phyloP scores from a whole-genome alignment of 2,113 vertebrate species.

The Hipposideros armiger region DNA sequence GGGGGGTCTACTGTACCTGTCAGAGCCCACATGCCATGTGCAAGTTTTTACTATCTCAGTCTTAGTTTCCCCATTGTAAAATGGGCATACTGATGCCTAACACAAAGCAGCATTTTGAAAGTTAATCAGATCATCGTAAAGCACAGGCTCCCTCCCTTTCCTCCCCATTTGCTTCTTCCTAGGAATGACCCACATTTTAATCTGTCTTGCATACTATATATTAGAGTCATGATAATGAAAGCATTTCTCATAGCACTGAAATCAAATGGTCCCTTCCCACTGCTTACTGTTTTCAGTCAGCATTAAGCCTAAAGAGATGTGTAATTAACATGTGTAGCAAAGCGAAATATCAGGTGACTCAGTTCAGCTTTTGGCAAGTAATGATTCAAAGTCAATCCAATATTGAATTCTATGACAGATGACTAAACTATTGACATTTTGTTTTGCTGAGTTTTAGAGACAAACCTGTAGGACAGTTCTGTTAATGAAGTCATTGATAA shows the following conservation, averaged over 20 bases:
- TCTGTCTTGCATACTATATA: not conserved
- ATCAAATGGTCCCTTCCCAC: not conserved
- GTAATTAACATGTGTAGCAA: not conserved
- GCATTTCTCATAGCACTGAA: not conserved
- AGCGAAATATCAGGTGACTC: not conserved
- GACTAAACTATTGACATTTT: slow-evolving; percentile 52
- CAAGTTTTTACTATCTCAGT: not conserved
- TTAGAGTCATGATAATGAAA: not conserved
- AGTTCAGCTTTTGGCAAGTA: slow-evolving; percentile 48
- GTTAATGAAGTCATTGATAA: slow-evolving; percentile 26
- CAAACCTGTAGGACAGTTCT: not conserved
- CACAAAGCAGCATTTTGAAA: not conserved
- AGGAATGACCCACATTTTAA: not conserved
- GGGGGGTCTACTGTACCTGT: not conserved
- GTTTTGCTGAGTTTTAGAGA: slow-evolving; percentile 47
- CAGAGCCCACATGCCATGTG: rapidly evolving
- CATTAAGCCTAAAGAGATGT: not conserved
- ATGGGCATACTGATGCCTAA: not conserved
- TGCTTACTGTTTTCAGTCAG: not conserved
- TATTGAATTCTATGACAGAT: slow-evolving; percentile 47
- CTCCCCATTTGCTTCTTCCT: not conserved
- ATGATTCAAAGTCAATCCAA: slow-evolving; percentile 59
- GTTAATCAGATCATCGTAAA: not conserved
- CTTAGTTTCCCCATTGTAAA: not conserved
- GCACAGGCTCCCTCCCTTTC: too few species aligned